Evolutionary conservation across 2,113 vertebrate species (phyloP).

Genomic region (Phoenicopterus ruber): DNA sequence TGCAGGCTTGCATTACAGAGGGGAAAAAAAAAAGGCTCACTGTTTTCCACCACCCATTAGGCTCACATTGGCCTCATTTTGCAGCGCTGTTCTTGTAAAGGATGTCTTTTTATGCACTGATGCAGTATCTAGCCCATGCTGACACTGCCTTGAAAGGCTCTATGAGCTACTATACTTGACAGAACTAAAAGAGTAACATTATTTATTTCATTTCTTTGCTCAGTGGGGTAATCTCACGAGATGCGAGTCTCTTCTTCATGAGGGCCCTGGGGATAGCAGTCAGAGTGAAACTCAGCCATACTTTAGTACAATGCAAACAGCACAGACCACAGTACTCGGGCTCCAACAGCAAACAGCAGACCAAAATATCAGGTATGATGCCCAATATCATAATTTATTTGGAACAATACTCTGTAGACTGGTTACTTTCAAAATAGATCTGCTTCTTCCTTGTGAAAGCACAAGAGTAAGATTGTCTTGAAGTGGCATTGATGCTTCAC

Average conservation of each 20-base stretch:
- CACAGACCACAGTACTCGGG: neutral
- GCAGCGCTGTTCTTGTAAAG: neutral
- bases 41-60: neutral
- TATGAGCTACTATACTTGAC: conserved; percentile 11
- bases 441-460: neutral
- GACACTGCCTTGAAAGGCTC: conserved; percentile 20
- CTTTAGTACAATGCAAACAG: neutral
- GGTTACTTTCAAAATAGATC: neutral
- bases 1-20: neutral
- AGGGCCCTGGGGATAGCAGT: neutral
- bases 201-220: conserved; percentile 50
- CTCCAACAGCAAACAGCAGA: neutral
- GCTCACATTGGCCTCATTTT: neutral
- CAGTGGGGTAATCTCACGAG: conserved; percentile 22
- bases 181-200: neutral
- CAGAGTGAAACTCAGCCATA: neutral
- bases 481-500: neutral
- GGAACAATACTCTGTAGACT: neutral
- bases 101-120: neutral
- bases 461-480: neutral
- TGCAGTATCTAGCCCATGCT: neutral
- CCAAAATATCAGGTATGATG: neutral
- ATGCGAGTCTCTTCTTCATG: conserved; percentile 5
- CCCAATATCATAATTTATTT: neutral
- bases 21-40: neutral